Evolutionary conservation across 2,888 invertebrate genomes (phyloP).

Genomic region (Ceratothoa steindachneri): DNA sequence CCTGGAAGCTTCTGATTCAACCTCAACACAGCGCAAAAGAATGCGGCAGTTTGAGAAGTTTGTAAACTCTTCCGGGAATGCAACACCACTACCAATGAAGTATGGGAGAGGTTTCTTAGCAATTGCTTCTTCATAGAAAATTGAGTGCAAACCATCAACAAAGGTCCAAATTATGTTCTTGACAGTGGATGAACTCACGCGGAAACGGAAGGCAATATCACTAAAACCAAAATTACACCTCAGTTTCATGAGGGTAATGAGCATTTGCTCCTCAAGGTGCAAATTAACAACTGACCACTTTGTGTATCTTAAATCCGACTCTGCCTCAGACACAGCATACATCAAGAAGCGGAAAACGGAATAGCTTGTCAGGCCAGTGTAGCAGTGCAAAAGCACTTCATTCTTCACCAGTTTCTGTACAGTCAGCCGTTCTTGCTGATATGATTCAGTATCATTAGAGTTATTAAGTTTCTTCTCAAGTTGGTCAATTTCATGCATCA

Average conservation of each 20-base stretch:
- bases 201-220: background rate
- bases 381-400: background rate
- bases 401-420: background rate
- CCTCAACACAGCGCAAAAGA: background rate
- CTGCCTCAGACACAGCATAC: background rate
- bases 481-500: background rate
- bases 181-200: background rate
- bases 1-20: slow-evolving; percentile 1
- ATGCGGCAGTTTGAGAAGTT: slow-evolving; percentile 1
- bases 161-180: slow-evolving; percentile 8
- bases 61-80: background rate
- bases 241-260: slow-evolving; percentile 4
- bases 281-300: slow-evolving; percentile 4
- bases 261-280: background rate
- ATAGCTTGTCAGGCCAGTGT: background rate
- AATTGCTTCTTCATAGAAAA: background rate
- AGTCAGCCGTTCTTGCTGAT: background rate
- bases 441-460: background rate
- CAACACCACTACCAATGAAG: background rate
- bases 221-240: slow-evolving; percentile 5
- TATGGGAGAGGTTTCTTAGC: background rate
- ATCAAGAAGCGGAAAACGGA: background rate
- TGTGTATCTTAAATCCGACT: background rate
- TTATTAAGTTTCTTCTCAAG: background rate
- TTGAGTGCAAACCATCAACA: background rate